Conservation (phyloP, 2,888 invertebrate species). For the Temnothorax ravouxi region DNA sequence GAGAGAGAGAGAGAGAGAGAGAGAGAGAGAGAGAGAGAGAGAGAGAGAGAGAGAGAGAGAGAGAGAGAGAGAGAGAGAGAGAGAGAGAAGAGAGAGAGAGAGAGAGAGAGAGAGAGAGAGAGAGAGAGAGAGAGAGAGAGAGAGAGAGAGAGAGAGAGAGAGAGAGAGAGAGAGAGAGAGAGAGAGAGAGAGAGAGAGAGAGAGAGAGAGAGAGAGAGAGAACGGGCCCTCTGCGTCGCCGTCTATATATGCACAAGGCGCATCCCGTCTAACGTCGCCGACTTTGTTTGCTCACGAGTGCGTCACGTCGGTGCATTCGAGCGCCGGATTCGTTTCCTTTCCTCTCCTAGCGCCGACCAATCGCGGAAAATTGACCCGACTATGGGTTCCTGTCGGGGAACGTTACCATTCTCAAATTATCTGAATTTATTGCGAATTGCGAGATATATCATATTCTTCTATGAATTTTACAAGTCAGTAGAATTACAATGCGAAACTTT, state of each 20-base stretch:
- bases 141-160: slow-evolving; percentile 11
- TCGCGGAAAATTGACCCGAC: slow-evolving; percentile 38
- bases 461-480: not conserved
- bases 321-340: slow-evolving; percentile 45
- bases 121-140: not conserved
- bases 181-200: slow-evolving; percentile 13
- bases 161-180: not conserved
- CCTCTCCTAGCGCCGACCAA: not conserved
- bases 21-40: not conserved
- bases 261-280: slow-evolving; percentile 65
- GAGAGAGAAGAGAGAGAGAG: slow-evolving; percentile 30
- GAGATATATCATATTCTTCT: too few relatives aligned
- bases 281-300: slow-evolving; percentile 70
- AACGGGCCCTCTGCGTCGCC: slow-evolving; percentile 65
- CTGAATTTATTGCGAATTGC: not conserved
- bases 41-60: slow-evolving; percentile 22
- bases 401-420: not conserved
- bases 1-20: slow-evolving; percentile 34
- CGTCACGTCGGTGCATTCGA: slow-evolving; percentile 52
- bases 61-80: slow-evolving; percentile 41
- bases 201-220: slow-evolving; percentile 26
- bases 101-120: slow-evolving; percentile 24
- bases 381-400: not conserved
- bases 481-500: not conserved
- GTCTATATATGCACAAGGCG: slow-evolving; percentile 74